Evolutionary conservation across 2,888 invertebrate genomes (phyloP).

Genomic region (Lasioglossum calceatum): DNA sequence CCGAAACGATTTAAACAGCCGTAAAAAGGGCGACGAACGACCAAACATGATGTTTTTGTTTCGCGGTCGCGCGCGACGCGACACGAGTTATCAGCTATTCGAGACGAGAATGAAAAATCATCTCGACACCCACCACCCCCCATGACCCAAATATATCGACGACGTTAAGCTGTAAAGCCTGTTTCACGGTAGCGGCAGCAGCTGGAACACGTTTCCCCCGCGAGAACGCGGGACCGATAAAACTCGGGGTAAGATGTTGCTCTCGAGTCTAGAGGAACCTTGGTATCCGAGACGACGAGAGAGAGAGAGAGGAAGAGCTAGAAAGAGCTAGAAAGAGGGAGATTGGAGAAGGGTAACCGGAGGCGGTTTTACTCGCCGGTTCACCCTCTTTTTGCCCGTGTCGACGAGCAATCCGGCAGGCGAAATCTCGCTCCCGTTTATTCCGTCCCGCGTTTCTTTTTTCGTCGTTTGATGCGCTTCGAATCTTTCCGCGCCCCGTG

Average conservation of each 20-base stretch:
- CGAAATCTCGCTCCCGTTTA: conserved; percentile 17
- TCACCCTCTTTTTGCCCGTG: conserved; percentile 11
- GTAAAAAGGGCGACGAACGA: neutral
- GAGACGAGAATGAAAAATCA: conserved; percentile 1
- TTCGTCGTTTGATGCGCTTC: neutral
- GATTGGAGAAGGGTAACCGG: conserved; percentile 3
- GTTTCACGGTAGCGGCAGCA: conserved; percentile 14
- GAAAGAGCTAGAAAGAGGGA: neutral
- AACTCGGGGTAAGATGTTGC: conserved; percentile 35
- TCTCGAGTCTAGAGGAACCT: neutral
- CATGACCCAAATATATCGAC: conserved; percentile 24
- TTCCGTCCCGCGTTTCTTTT: neutral
- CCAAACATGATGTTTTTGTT: conserved; percentile 1
- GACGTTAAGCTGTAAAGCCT: conserved; percentile 22
- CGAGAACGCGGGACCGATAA: conserved; percentile 40
- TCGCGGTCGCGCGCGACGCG: neutral
- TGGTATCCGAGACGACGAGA: neutral
- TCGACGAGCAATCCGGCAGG: conserved; percentile 10
- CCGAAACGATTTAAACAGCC: neutral
- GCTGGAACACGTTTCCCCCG: conserved; percentile 21
- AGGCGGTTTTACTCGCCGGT: conserved; percentile 18
- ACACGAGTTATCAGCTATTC: neutral
- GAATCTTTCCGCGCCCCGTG: neutral
- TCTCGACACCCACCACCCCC: neutral
- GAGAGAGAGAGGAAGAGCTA: neutral